Base-by-base conservation (phyloP, 2,113 vertebrate genomes). In the Stegastes partitus region DNA sequence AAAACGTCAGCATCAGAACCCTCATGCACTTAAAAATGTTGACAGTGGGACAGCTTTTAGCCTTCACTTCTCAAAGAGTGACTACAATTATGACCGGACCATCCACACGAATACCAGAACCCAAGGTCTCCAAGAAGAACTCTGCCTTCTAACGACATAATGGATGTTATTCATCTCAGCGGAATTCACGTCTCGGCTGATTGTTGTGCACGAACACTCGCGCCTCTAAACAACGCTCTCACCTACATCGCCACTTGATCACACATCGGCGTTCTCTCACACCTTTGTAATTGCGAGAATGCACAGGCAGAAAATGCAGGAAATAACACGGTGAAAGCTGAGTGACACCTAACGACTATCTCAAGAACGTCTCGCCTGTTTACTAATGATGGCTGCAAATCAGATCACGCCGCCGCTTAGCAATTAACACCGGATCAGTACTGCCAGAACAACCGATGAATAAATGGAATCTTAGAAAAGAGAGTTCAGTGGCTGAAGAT, bases 281-380 rank as follows among this genome's bases (percentile, higher is more conserved):
- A 68, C 50, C 49, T 69, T 65, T 37, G 63, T 64, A 70, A 83
- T 49, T 54, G 64, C 19, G 39, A 79, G 56, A 84, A 78, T 70
- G 63, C 68, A 39, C 28, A 65, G 74, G 74, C 70, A 68, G 73
- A 58, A 56, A 81, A 74, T 1, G 11, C 77, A 75, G 83, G 79
- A 85, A 87, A 83, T 70, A 82, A 73, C 74, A 53, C 26, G 73
- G 72, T 23, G 47, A 64, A 42, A 75, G 77, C 66, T 82, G 62
- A 72, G 74, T 81, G 84, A 74, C 78, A 75, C 51, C 59, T 55
- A 78, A 75, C 83, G 80, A 56, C 68, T 83, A 70, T 72, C 74
- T 87, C 69, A 55, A 26, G 64, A 18, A 26, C 58, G 49, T 64
- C 47, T 64, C 12, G 66, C 81, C 56, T 34, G 50, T 79, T 87